Percentiles rank a stretch among this genome's conserved stretches.
phyloP scores from a whole-genome alignment of 2,888 invertebrate species.

The Criorhina ranunculi region DNA sequence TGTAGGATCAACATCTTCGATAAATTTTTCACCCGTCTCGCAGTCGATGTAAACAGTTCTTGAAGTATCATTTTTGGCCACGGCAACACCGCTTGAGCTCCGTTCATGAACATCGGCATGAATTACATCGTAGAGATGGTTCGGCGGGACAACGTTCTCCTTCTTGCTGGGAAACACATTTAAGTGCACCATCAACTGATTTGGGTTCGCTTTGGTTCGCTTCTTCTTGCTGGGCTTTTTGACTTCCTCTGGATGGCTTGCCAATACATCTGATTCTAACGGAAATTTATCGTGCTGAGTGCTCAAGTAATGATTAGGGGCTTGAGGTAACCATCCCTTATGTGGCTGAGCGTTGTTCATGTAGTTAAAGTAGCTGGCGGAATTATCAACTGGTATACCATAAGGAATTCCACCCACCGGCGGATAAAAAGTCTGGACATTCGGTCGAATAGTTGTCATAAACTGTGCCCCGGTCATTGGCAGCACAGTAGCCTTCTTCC shows the following conservation, averaged over 20 bases:
- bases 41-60: conserved; percentile 45
- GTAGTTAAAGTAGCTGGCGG: conserved; percentile 69
- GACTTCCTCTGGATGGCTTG: neutral
- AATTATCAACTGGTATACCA: conserved; percentile 73
- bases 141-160: conserved; percentile 41
- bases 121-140: conserved; percentile 66
- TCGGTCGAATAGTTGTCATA: conserved; percentile 54
- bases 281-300: conserved; percentile 80
- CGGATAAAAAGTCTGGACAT: conserved; percentile 41
- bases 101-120: conserved; percentile 69
- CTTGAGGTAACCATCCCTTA: conserved; percentile 59
- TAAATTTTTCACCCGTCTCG: conserved; percentile 41
- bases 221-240: conserved; percentile 76
- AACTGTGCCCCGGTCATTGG: conserved; percentile 40
- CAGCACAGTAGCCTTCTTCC: conserved; percentile 75
- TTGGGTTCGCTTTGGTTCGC: conserved; percentile 81
- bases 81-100: neutral
- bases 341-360: conserved; percentile 27
- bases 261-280: conserved; percentile 66
- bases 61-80: conserved; percentile 20
- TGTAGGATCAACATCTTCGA: conserved; percentile 29
- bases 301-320: conserved; percentile 69
- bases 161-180: conserved; percentile 87
- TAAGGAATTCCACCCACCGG: conserved; percentile 63
- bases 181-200: conserved; percentile 88